Base-by-base conservation (phyloP, 2,113 vertebrate species). In the Cheilinus undulatus region DNA sequence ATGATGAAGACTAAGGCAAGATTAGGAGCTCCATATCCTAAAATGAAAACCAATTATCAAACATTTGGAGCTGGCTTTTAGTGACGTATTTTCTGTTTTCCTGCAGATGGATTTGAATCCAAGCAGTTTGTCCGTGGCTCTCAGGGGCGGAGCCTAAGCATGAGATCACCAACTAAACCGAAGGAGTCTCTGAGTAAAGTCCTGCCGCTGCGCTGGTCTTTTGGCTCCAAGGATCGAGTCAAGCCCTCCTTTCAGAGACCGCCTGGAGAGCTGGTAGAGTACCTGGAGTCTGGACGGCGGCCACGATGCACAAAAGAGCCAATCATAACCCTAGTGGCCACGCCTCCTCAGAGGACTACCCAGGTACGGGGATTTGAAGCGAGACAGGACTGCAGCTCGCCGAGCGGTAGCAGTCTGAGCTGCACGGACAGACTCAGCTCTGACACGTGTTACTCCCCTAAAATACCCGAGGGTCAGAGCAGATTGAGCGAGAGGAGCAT, bases 251-350 rank as follows among this genome's bases (percentile, higher is more conserved):
- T 34, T 1, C 83, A 65, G 54, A 48, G 73, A 17, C 81, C 60
- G 0, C 89, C 94, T 0, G 92, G 90, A 0, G 95, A 95, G 79
- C 87, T 97, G 76, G 95, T 97, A 46, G 94, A 96, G 60, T 97
- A 97, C 68, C 82, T 97, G 54, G 96, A 98, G 73, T 97, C 96
- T 0, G 95, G 95, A 15, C 93, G 95, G 7, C 89, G 96, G 1
- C 95, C 97, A 0, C 94, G 94, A 23, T 94, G 95, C 75, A 96
- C 95, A 13, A 95, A 93, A 68, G 94, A 95, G 38, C 92, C 95
- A 27, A 96, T 97, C n/a, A 82, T 96, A 20, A 83, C 89, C 0
- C 77, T 95, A 26, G 82, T 96, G 86, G 90, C 87, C 0, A 89
- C 86, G 0, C 84, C 93, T 0, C 68, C 91, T 0, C 90, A 84